A percentile compares a stretch with the other conserved stretches of the same genome.
phyloP scores from a whole-genome alignment of 2,888 invertebrate species.

The Lasioglossum zephyrum region DNA sequence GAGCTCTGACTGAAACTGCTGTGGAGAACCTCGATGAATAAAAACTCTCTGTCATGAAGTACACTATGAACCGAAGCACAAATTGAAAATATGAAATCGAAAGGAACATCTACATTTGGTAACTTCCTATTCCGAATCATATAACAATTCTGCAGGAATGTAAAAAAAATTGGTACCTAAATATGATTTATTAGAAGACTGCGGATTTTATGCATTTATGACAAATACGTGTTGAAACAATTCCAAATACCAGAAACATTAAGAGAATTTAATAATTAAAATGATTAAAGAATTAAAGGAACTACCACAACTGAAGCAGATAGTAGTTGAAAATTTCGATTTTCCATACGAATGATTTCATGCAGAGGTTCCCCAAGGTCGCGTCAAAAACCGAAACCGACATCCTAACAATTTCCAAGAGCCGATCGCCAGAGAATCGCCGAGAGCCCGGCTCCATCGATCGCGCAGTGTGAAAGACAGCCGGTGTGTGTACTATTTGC shows the following conservation, averaged over 20 bases:
- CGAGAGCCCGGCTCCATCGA: constrained; percentile 78
- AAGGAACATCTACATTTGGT: not conserved
- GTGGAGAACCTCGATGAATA: not conserved
- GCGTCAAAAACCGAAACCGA: not conserved
- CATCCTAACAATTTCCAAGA: not conserved
- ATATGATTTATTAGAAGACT: no score
- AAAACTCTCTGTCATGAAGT: not conserved
- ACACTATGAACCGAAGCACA: not conserved
- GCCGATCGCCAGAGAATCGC: constrained; percentile 26
- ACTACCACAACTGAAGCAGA: not conserved
- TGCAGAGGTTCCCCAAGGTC: not conserved
- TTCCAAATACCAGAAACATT: not conserved
- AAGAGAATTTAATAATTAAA: not conserved
- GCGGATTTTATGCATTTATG: not conserved
- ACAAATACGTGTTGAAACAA: not conserved
- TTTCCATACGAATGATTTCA: not conserved
- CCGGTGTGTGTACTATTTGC: constrained; percentile 79
- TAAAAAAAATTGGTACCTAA: not conserved
- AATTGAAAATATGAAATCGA: not conserved
- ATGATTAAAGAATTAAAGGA: no score
- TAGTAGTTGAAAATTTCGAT: not conserved
- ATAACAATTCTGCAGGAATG: not conserved
- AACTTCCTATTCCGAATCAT: not conserved
- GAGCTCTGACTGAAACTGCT: not conserved
- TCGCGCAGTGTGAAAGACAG: constrained; percentile 81